These are phyloP conservation scores for Oriolus oriolus DNA, from an alignment of 2,113 vertebrate genomes.

Conservation along the genomic window DNA sequence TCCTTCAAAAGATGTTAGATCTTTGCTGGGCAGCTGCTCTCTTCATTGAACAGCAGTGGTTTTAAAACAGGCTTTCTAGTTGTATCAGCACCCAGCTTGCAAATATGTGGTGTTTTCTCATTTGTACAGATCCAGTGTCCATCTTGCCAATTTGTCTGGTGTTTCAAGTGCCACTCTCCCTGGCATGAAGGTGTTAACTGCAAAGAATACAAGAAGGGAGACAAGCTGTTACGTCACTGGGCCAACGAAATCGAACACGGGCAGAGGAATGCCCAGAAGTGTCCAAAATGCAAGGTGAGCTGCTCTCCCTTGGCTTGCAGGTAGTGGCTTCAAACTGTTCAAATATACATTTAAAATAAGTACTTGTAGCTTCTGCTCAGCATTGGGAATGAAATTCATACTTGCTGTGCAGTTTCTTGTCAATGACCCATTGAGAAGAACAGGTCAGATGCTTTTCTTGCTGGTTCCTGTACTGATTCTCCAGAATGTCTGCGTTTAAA, in stretches of 20 bases:
- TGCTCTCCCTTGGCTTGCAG: not conserved
- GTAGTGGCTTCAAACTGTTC: not conserved
- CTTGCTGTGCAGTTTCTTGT: not conserved
- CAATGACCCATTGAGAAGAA: not conserved
- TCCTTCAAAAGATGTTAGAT: not conserved
- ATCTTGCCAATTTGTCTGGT: slow-evolving; percentile 96
- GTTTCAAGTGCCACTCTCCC: slow-evolving; percentile 98
- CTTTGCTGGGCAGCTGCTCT: not conserved
- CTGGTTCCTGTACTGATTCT: not conserved
- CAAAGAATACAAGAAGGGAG: slow-evolving; percentile 93
- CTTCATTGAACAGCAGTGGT: not conserved
- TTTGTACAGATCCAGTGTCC: slow-evolving; percentile 87
- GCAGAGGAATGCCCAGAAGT: slow-evolving; percentile 98
- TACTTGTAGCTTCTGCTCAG: not conserved
- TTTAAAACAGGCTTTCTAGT: not conserved
- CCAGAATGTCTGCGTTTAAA: not conserved
- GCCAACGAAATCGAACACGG: slow-evolving; percentile 93
- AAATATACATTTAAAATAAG: not conserved
- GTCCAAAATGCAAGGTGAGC: slow-evolving; percentile 94
- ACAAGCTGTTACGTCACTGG: slow-evolving; percentile 94
- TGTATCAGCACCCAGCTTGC: not conserved
- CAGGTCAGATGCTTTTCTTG: not conserved
- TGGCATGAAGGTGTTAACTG: slow-evolving; percentile 97
- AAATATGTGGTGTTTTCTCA: not conserved
- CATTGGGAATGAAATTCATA: not conserved